Conservation (phyloP, 2,797 vertebrate genomes). For the Danio jaintianensis region DNA sequence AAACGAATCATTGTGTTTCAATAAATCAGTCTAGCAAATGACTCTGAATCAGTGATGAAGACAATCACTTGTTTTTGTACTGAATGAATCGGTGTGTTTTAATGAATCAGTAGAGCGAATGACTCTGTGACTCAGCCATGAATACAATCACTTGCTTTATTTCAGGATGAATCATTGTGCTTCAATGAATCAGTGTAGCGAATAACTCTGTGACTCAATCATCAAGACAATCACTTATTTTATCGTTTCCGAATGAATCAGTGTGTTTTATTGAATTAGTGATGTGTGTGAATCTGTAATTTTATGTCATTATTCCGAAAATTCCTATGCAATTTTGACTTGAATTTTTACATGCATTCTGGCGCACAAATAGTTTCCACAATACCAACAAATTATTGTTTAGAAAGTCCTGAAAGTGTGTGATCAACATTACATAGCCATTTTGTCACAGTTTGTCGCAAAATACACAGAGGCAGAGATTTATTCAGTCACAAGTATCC, state of each 20-base stretch:
- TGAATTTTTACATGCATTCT: neutral
- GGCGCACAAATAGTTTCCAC: neutral
- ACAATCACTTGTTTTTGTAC: too few species aligned
- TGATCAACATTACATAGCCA: constrained; percentile 15
- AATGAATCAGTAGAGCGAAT: neutral
- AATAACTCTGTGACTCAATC: neutral
- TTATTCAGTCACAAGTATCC: constrained; percentile 29
- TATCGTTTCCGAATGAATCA: neutral
- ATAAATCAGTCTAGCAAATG: neutral
- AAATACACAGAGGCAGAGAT: constrained; percentile 29
- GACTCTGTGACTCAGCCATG: neutral
- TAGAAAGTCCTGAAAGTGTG: constrained; percentile 17
- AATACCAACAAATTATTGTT: neutral
- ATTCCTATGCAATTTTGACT: neutral
- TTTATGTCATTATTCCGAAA: neutral
- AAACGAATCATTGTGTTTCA: neutral
- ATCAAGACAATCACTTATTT: neutral
- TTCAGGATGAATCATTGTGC: neutral
- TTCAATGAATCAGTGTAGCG: neutral
- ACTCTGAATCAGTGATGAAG: neutral
- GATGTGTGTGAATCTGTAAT: too few species aligned
- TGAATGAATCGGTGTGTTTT: too few species aligned
- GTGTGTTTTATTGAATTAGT: neutral
- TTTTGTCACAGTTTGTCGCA: constrained; percentile 37
- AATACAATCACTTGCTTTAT: neutral